Evolutionary conservation across 2,797 vertebrate species (phyloP), one percentile per base, ranked within the genome.

Genomic region (Notamacropus eugenii): DNA sequence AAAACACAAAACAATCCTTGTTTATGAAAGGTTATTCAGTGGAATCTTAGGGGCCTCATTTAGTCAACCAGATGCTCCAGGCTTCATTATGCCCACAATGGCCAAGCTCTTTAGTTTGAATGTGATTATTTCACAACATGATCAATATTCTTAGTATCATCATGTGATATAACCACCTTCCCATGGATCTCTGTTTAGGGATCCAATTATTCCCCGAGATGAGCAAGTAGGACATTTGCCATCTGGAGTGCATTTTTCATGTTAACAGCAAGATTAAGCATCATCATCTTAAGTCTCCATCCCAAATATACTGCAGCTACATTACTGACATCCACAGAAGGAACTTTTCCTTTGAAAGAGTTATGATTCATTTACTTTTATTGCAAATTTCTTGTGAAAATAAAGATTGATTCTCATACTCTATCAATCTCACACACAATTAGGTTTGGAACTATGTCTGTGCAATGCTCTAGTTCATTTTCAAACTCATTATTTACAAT

Each of bases 81-180:
- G 2, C 10, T 93, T 14, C 54, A 40, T 94, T 95, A 57, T 74
- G 57, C 94, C 91, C 94, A 87, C 74, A 93, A 96, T 96, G 92
- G 93, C 96, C 97, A 90, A 87, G 8, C 11, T 40, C 58, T 82
- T 90, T 50, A 52, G 56, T 90, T 97, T 96, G 93, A 97, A 96
- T 92, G 40, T 90, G 90, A 58, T 96, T 34, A 95, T 95, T 96
- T 97, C 74, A 94, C 55, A 96, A 94, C 97, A 87, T 95, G 93
- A 97, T 97, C 96, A 97, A 87, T 92, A 96, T 92, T n/a, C 90
- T 97, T 96, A 93, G 59, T 91, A 94, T 93, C 62, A 55, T 94
- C 96, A 92, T 95, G 46, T 98, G 97, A 97, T 96, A 96, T 54
- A 96, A 96, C 96, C 96, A 97, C 94, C 94, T 96, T 97, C 93